phyloP scores from a whole-genome alignment of 2,797 vertebrate genomes.

The Girardinus metallicus region DNA sequence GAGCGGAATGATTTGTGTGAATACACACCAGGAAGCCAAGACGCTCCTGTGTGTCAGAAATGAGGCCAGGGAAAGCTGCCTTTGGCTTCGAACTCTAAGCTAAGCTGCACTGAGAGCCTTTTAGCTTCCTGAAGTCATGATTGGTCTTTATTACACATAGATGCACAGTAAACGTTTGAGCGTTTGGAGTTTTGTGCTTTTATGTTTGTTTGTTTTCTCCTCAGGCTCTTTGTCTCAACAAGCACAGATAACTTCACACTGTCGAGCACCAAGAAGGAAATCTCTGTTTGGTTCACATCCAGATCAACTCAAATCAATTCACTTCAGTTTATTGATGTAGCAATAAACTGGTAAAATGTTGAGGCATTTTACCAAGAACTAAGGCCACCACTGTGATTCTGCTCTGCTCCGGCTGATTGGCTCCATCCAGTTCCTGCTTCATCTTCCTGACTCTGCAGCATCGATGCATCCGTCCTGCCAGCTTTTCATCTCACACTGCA shows the following conservation, averaged over 20 bases:
- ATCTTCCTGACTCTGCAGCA: background rate
- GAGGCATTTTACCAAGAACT: no score
- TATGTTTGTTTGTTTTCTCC: background rate
- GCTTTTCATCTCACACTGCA: background rate
- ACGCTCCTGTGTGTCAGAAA: background rate
- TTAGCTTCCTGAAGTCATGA: background rate
- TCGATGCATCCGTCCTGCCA: background rate
- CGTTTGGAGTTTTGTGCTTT: background rate
- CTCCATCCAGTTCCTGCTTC: background rate
- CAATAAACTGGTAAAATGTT: background rate
- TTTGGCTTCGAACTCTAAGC: background rate
- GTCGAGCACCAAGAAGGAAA: background rate
- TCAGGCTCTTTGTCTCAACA: background rate
- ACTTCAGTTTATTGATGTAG: background rate
- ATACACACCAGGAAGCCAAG: slow-evolving; percentile 42
- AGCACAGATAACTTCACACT: background rate
- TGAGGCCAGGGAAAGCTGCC: background rate
- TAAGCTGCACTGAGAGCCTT: background rate
- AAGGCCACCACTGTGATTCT: background rate
- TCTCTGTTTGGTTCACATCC: background rate
- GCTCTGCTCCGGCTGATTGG: background rate
- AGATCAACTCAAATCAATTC: background rate
- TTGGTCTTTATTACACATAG: background rate
- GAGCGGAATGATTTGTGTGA: slow-evolving; percentile 63
- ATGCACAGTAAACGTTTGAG: background rate